phyloP scores from a whole-genome alignment of 2,113 vertebrate species.

The Callionymus lyra region DNA sequence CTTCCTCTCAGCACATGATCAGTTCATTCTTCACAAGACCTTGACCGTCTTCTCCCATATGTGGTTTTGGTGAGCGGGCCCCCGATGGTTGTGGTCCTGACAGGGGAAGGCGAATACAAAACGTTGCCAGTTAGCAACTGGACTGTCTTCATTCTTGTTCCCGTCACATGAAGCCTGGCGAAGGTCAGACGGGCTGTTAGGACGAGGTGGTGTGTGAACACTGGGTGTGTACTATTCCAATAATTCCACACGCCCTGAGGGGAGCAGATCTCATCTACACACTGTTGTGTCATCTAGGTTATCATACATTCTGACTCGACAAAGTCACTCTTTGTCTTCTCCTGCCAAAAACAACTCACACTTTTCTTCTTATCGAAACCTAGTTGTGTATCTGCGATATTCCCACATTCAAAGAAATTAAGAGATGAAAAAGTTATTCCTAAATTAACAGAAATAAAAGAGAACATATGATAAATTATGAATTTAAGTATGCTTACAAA shows the following conservation, averaged over 20 bases:
- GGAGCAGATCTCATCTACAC: slow-evolving; percentile 15
- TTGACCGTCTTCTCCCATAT: slow-evolving; percentile 16
- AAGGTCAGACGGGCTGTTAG: slow-evolving; percentile 27
- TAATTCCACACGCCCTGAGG: slow-evolving; percentile 13
- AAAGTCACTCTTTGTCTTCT: too few relatives aligned
- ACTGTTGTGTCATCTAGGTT: slow-evolving; percentile 3
- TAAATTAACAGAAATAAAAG: too few relatives aligned
- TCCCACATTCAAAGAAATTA: too few relatives aligned
- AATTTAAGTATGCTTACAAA: too few relatives aligned
- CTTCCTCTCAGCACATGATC: slow-evolving; percentile 2
- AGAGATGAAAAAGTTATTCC: too few relatives aligned
- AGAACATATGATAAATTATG: too few relatives aligned
- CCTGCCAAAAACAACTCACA: too few relatives aligned
- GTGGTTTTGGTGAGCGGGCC: neutral
- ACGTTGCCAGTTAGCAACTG: slow-evolving; percentile 3
- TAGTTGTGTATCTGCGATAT: too few relatives aligned
- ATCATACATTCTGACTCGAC: neutral
- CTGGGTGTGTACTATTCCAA: slow-evolving; percentile 12
- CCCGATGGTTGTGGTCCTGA: neutral
- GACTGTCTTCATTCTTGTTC: slow-evolving; percentile 37
- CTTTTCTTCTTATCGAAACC: too few relatives aligned
- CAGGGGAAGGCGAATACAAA: neutral
- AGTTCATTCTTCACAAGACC: slow-evolving; percentile 16
- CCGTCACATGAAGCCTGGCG: slow-evolving; percentile 16
- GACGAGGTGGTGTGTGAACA: neutral